Base-by-base conservation (phyloP, 2,797 vertebrate species). In the Parotocinclus haroldoi region DNA sequence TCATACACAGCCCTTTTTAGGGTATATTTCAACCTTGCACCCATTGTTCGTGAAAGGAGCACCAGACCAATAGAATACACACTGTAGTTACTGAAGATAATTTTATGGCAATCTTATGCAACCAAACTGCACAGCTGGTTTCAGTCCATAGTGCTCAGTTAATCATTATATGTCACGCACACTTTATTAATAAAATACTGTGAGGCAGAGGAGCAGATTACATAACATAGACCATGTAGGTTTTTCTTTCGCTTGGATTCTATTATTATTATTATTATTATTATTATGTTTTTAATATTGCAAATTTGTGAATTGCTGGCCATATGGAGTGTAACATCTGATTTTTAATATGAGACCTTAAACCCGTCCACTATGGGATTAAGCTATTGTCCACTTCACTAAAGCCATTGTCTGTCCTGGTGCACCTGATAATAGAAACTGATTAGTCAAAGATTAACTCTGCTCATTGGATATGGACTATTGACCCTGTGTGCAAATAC, bases 371-470 rank as follows among this genome's bases (percentile, higher is more conserved):
- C 58, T 69, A 13, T 14, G 45, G 70, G 65, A 74, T 76, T 69
- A 74, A 59, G 54, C 74, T 56, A 60, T 67, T 69, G 65, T 69
- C 62, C 63, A 66, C 68, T 66, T 68, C 42, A 49, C 58, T 37
- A 63, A 66, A 58, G 63, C 12, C 37, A 66, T 66, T 76, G 80
- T 81, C 80, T 68, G 42, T 69, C 65, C 66, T 39, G 82, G 80
- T 78, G 3, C 71, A 67, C 74, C 86, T 79, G 83, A 89, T 83
- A 87, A 83, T 86, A 81, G 82, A 80, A 73, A 66, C 78, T 86
- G 87, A 91, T 93, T 91, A 91, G 89, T 87, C 86, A 91, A 90
- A 92, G 87, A 91, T 90, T 92, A 87, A 88, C 89, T 81, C 76
- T 36, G 85, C 89, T 86, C 87, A 87, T 85, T 79, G 78, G 86